Evolutionary conservation across 2,113 vertebrate genomes (phyloP).

Genomic region (Aphyosemion australe): DNA sequence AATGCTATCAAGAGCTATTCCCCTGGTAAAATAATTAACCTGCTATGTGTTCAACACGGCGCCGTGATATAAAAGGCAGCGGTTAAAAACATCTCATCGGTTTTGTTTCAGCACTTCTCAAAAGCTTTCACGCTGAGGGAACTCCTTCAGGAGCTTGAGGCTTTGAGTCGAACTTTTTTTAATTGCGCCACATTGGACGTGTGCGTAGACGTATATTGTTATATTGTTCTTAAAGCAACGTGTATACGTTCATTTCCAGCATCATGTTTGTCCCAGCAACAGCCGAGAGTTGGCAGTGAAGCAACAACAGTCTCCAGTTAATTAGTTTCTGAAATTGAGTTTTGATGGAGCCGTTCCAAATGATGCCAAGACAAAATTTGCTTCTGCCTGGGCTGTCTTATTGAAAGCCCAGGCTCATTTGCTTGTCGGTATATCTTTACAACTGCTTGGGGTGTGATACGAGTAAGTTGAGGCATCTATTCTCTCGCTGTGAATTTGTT

Average conservation of each 20-base stretch:
- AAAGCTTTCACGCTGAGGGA: conserved; percentile 31
- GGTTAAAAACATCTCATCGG: conserved; percentile 16
- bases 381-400: conserved; percentile 89
- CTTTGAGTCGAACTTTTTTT: neutral
- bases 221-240: conserved; percentile 51
- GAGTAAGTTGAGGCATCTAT: conserved; percentile 28
- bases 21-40: conserved; percentile 93
- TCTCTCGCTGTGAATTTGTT: conserved; percentile 34
- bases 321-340: conserved; percentile 99
- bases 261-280: conserved; percentile 66
- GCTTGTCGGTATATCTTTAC: conserved; percentile 92
- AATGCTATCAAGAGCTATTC: conserved; percentile 90
- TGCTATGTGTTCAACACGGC: conserved; percentile 42
- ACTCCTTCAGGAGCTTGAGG: conserved; percentile 19
- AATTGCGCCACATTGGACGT: conserved; percentile 9
- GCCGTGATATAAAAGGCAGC: conserved; percentile 41
- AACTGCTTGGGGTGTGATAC: conserved; percentile 81
- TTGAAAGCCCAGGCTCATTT: conserved; percentile 86
- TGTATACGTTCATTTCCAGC: conserved; percentile 52
- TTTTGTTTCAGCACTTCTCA: conserved; percentile 41
- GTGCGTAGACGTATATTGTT: neutral
- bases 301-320: conserved; percentile 96
- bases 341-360: conserved; percentile 99
- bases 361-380: conserved; percentile 97
- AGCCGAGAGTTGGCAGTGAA: conserved; percentile 76